Percentiles rank a stretch among this genome's conserved stretches.
phyloP scores from a whole-genome alignment of 2,888 invertebrate species.

The Oxyteleia sp. region DNA sequence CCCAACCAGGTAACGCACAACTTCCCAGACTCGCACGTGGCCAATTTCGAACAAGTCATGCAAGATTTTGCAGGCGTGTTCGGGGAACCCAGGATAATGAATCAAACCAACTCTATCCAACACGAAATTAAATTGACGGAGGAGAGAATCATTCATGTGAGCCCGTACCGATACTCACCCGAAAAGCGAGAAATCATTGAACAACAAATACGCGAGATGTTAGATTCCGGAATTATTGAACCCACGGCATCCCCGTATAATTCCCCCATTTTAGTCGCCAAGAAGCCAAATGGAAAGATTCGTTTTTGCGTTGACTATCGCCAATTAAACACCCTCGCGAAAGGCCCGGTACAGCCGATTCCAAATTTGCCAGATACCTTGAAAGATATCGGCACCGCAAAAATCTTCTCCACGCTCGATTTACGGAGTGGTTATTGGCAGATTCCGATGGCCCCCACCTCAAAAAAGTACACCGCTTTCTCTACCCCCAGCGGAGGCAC shows the following conservation, averaged over 20 bases:
- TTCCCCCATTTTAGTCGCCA: not conserved
- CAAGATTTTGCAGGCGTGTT: not conserved
- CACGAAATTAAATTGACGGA: conserved; percentile 11
- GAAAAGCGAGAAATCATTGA: conserved; percentile 65
- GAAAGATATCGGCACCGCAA: conserved; percentile 12
- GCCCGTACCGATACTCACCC: conserved; percentile 60
- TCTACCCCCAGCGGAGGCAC: too few relatives aligned
- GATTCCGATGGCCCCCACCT: conserved; percentile 9
- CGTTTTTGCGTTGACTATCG: conserved; percentile 10
- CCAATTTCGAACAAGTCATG: not conserved
- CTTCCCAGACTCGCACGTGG: not conserved
- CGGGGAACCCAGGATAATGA: not conserved
- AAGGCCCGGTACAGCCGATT: conserved; percentile 7
- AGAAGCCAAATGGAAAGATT: not conserved
- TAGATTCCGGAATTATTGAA: conserved; percentile 19
- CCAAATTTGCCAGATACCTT: conserved; percentile 7
- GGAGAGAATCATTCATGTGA: not conserved
- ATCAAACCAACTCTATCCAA: not conserved
- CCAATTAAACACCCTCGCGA: not conserved
- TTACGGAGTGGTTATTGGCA: conserved; percentile 28
- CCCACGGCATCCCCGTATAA: conserved; percentile 12
- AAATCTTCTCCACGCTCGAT: conserved; percentile 10
- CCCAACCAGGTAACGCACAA: not conserved
- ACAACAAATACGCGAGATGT: conserved; percentile 29
- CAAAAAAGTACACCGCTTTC: conserved; percentile 6